phyloP scores from a whole-genome alignment of 2,113 vertebrate species.

The Pyrgilauda ruficollis region DNA sequence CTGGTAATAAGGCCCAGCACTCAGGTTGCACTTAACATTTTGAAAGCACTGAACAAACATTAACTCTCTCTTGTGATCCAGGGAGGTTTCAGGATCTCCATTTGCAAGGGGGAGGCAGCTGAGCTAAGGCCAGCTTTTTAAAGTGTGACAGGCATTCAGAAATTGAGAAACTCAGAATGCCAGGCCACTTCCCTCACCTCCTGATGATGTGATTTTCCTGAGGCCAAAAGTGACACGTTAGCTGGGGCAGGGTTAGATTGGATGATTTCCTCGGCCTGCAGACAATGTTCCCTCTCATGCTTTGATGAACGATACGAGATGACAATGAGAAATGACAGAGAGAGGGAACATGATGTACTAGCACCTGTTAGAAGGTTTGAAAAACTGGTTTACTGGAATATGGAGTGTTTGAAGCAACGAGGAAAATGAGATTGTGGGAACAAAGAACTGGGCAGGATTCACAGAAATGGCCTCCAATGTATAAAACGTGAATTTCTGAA shows the following conservation, averaged over 20 bases:
- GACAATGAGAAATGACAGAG: neutral
- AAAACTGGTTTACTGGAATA: neutral
- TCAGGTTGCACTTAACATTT: conserved; percentile 40
- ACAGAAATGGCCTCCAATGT: rapidly evolving
- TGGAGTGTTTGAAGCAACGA: rapidly evolving
- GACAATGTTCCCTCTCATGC: conserved; percentile 9
- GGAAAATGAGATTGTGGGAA: neutral
- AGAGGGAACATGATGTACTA: neutral
- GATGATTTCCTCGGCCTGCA: neutral
- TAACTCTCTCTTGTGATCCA: conserved; percentile 1
- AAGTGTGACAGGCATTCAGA: neutral
- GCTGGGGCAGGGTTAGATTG: neutral
- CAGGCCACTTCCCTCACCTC: neutral
- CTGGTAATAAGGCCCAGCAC: conserved; percentile 11
- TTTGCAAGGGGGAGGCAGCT: neutral
- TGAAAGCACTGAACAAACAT: conserved; percentile 50
- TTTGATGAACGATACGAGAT: neutral
- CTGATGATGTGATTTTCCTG: conserved; percentile 25
- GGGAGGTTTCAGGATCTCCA: neutral
- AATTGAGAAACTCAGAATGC: neutral
- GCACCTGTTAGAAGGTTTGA: neutral
- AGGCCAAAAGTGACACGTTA: neutral
- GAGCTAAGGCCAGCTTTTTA: neutral
- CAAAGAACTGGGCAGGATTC: rapidly evolving
- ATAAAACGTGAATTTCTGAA: neutral